Conservation (phyloP, 2,797 vertebrate genomes). For the Sebastolobus altivelis region DNA sequence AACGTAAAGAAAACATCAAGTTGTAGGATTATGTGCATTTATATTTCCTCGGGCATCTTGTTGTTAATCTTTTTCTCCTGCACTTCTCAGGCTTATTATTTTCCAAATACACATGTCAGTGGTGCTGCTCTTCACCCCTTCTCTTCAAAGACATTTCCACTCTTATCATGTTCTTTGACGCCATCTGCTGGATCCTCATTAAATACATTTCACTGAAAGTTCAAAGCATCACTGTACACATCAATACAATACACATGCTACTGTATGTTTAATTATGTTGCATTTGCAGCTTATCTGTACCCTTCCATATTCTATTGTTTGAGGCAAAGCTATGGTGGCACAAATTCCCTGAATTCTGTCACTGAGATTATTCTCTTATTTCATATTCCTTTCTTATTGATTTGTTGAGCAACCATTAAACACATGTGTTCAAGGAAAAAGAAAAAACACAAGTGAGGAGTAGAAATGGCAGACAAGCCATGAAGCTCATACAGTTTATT, state of each 20-base stretch:
- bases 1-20: neutral
- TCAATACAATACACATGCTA: neutral
- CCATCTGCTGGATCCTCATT: conserved; percentile 90
- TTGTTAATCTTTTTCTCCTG: neutral
- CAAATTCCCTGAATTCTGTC: neutral
- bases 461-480: neutral
- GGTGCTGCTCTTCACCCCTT: neutral
- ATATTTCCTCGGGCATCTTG: neutral
- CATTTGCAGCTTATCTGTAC: neutral
- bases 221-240: neutral
- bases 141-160: neutral
- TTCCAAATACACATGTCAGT: neutral
- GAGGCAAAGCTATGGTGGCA: neutral
- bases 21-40: neutral
- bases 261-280: neutral
- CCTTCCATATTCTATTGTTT: neutral
- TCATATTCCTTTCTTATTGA: neutral
- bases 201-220: neutral
- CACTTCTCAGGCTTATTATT: neutral
- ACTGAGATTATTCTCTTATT: neutral
- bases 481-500: neutral
- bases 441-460: no score
- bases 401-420: neutral
- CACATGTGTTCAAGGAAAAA: no score
- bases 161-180: conserved; percentile 82